Evolutionary conservation across 1,140 invertebrate species (phyloP).

Genomic region (Helicoverpa armigera): DNA sequence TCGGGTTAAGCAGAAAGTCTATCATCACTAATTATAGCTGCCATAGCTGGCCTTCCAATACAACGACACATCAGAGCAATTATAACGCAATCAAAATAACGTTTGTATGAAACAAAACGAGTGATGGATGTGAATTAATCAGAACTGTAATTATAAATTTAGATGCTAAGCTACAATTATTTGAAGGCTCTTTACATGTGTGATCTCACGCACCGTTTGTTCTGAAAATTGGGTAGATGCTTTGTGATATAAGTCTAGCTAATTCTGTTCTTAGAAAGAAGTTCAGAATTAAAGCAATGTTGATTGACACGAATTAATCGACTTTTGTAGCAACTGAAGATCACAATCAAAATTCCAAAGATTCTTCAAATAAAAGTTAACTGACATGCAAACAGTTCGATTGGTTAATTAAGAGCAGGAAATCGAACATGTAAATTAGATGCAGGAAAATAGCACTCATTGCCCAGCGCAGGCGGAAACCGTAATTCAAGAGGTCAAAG

Average conservation of each 20-base stretch:
- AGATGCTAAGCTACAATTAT: slow-evolving; percentile 14
- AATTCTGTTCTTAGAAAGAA: too few species aligned
- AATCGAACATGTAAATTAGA: slow-evolving; percentile 17
- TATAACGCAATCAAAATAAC: slow-evolving; percentile 77
- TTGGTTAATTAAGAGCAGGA: background rate
- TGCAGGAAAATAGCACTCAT: slow-evolving; percentile 8
- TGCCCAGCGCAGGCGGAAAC: slow-evolving; percentile 1
- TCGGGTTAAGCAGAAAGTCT: slow-evolving; percentile 10
- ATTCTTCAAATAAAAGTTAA: background rate
- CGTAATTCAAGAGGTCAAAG: slow-evolving; percentile 26
- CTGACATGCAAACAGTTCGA: background rate
- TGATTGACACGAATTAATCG: too few species aligned
- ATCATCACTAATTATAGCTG: slow-evolving; percentile 50
- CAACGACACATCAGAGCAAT: slow-evolving; percentile 69
- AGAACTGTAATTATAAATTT: slow-evolving; percentile 65
- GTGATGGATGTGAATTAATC: slow-evolving; percentile 71
- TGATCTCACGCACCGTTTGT: slow-evolving; percentile 5
- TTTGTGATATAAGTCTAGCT: too few species aligned
- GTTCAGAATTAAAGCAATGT: too few species aligned
- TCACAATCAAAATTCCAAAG: too few species aligned
- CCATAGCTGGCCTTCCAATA: slow-evolving; percentile 56
- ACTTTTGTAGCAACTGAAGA: too few species aligned
- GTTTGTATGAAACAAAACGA: slow-evolving; percentile 56
- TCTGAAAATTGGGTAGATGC: slow-evolving; percentile 1
- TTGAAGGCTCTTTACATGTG: background rate